Percentiles rank a stretch among this genome's conserved stretches.
Evolutionary conservation across 1,140 invertebrate genomes (phyloP).

Genomic region (Ceratoteleas bidentatus): DNA sequence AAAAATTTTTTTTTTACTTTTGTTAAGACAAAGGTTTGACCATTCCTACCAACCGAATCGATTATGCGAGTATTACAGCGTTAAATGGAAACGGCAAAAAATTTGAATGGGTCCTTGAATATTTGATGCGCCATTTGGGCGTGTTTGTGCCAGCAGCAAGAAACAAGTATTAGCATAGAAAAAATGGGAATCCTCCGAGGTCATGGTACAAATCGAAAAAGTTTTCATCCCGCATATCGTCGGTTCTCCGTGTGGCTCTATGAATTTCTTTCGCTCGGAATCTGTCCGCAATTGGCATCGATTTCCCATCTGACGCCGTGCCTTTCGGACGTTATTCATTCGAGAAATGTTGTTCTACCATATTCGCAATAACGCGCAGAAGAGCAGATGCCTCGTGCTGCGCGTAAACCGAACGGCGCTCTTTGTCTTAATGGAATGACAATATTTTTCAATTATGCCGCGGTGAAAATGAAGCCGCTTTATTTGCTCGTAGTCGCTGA

Average conservation of each 20-base stretch:
- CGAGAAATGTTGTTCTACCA: conserved; percentile 51
- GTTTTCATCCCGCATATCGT: conserved; percentile 37
- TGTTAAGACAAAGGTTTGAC: too few relatives aligned
- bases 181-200: conserved; percentile 44
- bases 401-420: not conserved
- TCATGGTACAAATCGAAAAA: conserved; percentile 49
- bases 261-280: conserved; percentile 48
- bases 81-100: conserved; percentile 16
- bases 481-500: conserved; percentile 30
- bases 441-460: conserved; percentile 42
- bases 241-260: conserved; percentile 23
- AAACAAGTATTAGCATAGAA: conserved; percentile 47
- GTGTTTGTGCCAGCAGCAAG: conserved; percentile 24
- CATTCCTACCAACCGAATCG: too few relatives aligned
- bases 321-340: conserved; percentile 48
- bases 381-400: not conserved
- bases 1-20: too few relatives aligned
- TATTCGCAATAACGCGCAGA: conserved; percentile 15
- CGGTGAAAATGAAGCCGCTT: conserved; percentile 29
- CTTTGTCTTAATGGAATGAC: conserved; percentile 45
- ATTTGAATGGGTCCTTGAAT: conserved; percentile 29
- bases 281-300: conserved; percentile 51
- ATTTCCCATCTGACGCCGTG: conserved; percentile 42
- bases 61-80: conserved; percentile 9
- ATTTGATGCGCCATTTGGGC: conserved; percentile 41